phyloP scores from a whole-genome alignment of 1,140 invertebrate species.

The Magallana angulata region DNA sequence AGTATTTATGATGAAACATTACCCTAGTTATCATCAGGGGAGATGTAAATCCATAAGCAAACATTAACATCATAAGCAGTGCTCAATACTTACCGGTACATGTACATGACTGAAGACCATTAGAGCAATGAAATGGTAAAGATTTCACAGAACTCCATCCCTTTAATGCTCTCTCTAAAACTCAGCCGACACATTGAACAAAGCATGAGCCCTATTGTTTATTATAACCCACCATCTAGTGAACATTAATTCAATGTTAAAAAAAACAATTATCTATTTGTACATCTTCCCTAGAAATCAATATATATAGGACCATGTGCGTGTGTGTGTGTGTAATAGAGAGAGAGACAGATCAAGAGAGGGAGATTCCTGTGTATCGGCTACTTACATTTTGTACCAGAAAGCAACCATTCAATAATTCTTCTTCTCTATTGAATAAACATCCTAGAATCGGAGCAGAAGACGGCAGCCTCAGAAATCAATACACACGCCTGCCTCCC shows the following conservation, averaged over 20 bases:
- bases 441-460: not conserved
- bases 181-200: not conserved
- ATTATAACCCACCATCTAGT: not conserved
- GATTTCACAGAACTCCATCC: too few species aligned
- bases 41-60: too few species aligned
- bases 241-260: not conserved
- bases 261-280: not conserved
- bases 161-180: not conserved
- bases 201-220: not conserved
- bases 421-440: not conserved
- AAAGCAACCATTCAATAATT: slow-evolving; percentile 9
- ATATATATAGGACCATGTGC: not conserved
- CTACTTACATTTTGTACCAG: slow-evolving; percentile 13
- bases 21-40: too few species aligned
- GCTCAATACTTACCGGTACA: too few species aligned
- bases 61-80: too few species aligned
- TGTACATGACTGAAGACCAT: too few species aligned
- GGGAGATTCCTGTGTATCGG: not conserved
- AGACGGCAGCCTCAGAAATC: not conserved
- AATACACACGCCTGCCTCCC: not conserved
- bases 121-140: too few species aligned
- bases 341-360: too few species aligned
- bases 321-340: not conserved
- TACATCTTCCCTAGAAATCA: not conserved
- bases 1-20: too few species aligned